Evolutionary conservation across 2,888 invertebrate species (phyloP), one percentile per base, ranked within the genome.

Genomic region (Diabrotica balteata): DNA sequence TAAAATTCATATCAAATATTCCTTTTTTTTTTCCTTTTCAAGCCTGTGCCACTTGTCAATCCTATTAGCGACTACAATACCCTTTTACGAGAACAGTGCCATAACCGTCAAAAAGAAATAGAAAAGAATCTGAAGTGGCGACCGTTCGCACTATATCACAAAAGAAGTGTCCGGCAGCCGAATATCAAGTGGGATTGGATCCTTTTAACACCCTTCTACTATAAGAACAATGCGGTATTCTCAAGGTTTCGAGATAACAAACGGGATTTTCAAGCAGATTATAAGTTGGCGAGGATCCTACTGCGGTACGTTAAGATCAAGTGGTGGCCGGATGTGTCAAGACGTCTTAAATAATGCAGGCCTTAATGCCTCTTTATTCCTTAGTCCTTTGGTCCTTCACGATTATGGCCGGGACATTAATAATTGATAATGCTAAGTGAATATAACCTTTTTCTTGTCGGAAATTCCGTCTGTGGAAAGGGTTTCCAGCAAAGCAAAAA

Each of bases 341-440:
- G 71, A 69, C 73, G 72, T 75, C 68, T 73, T 78, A 75, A 78
- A 77, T 78, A 76, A 79, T 79, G 76, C 74, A 76, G 49, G 68
- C 73, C 69, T 66, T 75, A 76, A 76, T 76, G 73, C 75, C 67
- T 69, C 74, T 71, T 75, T 75, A 78, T 73, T 77, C 45, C 63
- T 57, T 57, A 53, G 55, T 50, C 63, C 63, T 63, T 63, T 44
- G 22, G 57, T 63, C 75, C 73, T 76, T 76, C 71, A 67, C 72
- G 75, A 74, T 74, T 73, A 65, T 53, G 51, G 66, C 72, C 73
- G 72, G 74, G 70, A 69, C 77, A 76, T 76, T 76, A 78, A 76
- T 76, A 72, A 68, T 71, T 67, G 72, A 73, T 72, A 72, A 68
- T 64, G 66, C 67, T 57, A 63, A 63, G 57, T 57, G 57, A 63